Percentiles rank a stretch among this genome's conserved stretches.
These are phyloP conservation scores for Emys orbicularis DNA, from an alignment of 2,797 vertebrate genomes.

Conservation along the genomic window DNA sequence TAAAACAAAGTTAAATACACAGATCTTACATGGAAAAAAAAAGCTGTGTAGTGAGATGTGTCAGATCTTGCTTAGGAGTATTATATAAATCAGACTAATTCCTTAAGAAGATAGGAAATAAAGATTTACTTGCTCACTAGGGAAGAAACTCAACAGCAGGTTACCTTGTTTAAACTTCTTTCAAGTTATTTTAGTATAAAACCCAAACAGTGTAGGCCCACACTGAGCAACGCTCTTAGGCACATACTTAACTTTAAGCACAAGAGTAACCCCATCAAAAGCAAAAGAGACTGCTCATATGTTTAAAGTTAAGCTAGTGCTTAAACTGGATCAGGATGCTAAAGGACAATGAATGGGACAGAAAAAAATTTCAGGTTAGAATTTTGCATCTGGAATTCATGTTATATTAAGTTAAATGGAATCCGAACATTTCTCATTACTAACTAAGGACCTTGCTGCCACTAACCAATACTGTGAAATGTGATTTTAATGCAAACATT, in stretches of 20 bases:
- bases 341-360: not conserved
- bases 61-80: not conserved
- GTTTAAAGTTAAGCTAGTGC: constrained; percentile 54
- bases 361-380: not conserved
- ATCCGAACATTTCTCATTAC: not conserved
- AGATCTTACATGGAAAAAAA: not conserved
- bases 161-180: not conserved
- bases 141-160: constrained; percentile 11
- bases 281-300: not conserved
- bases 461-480: not conserved
- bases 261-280: not conserved
- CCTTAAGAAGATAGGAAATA: not conserved
- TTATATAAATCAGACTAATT: not conserved
- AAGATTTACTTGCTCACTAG: not conserved
- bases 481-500: not conserved
- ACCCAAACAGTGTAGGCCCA: constrained; percentile 44
- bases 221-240: constrained; percentile 57
- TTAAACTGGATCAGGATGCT: constrained; percentile 43
- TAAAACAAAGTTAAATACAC: not conserved
- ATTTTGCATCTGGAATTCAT: not conserved
- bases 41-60: not conserved
- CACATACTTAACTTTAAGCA: not conserved
- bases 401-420: not conserved
- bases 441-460: not conserved
- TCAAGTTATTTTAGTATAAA: not conserved